Conservation (phyloP, 2,797 vertebrate genomes). For the Chloroceryle inda region DNA sequence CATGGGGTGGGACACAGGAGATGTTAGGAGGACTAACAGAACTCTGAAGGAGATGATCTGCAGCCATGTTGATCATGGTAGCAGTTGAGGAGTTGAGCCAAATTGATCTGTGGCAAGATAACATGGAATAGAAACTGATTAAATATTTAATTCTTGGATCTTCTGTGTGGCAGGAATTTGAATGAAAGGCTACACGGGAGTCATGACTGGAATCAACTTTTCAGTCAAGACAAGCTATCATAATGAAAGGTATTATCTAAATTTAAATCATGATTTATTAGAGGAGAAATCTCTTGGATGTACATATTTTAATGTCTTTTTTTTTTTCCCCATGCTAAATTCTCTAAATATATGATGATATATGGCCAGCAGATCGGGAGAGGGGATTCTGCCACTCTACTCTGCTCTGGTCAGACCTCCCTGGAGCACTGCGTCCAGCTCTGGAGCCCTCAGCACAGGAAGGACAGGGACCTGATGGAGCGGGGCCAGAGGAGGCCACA, state of each 20-base stretch:
- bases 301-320: background rate
- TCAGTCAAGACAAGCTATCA: background rate
- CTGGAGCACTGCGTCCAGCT: too few relatives aligned
- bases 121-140: conserved; percentile 32
- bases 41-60: background rate
- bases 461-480: too few relatives aligned
- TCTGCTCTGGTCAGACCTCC: too few relatives aligned
- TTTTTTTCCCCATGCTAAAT: background rate
- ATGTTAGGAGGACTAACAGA: background rate
- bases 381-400: too few relatives aligned
- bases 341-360: background rate
- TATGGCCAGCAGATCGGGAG: background rate
- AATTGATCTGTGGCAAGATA: conserved; percentile 50
- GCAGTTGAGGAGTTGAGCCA: conserved; percentile 27
- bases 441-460: too few relatives aligned
- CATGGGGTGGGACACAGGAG: background rate
- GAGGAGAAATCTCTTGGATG: background rate
- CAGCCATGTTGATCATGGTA: conserved; percentile 45
- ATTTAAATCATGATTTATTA: background rate
- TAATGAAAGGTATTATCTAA: background rate
- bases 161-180: conserved; percentile 2
- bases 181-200: background rate
- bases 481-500: too few relatives aligned
- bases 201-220: conserved; percentile 17
- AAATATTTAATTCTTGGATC: conserved; percentile 35